These are phyloP conservation scores for Trachelipus rathkii DNA, from an alignment of 1,140 invertebrate species.

Conservation along the genomic window DNA sequence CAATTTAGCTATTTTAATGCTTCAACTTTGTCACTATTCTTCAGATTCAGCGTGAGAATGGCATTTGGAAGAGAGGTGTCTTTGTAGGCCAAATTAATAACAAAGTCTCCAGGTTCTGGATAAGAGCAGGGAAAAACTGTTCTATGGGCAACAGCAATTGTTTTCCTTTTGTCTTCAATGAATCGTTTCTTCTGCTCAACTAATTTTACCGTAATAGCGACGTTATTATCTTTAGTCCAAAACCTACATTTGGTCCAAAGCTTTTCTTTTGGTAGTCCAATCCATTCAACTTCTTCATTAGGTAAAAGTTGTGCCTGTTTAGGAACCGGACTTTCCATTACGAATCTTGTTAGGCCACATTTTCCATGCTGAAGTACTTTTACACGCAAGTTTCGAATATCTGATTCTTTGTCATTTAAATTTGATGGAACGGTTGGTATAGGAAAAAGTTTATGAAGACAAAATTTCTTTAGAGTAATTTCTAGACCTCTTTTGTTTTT, in stretches of 20 bases:
- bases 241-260: background rate
- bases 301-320: background rate
- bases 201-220: background rate
- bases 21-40: background rate
- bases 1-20: too few species aligned
- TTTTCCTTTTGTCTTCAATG: background rate
- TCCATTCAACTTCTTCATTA: background rate
- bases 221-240: background rate
- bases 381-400: background rate
- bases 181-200: background rate
- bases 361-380: background rate
- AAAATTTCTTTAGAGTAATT: background rate
- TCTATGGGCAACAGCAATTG: background rate
- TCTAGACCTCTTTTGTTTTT: background rate
- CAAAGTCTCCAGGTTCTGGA: background rate
- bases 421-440: background rate
- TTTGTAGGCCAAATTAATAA: background rate
- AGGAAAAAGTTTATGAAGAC: slow-evolving; percentile 1
- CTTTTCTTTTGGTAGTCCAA: background rate
- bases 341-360: background rate
- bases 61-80: background rate
- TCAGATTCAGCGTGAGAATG: background rate
- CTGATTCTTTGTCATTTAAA: background rate
- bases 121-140: background rate
- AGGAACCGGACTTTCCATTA: background rate